Percentiles rank a stretch among this genome's conserved stretches.
phyloP scores from a whole-genome alignment of 1,140 invertebrate genomes.

The Bombus polaris region DNA sequence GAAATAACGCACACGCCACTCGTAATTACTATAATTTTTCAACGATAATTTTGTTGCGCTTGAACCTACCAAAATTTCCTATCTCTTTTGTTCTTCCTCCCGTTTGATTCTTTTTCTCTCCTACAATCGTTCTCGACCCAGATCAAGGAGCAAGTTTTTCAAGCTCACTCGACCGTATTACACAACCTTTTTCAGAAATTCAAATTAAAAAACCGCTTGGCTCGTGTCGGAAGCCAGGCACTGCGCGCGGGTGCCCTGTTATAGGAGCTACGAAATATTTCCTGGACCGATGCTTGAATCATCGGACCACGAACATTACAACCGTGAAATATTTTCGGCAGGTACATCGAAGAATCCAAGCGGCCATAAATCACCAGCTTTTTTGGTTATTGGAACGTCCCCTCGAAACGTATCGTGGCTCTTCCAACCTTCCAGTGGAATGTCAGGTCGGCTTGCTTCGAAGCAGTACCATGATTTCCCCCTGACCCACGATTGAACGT shows the following conservation, averaged over 20 bases:
- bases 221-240: neutral
- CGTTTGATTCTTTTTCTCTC: neutral
- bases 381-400: conserved; percentile 46
- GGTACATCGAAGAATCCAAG: conserved; percentile 41
- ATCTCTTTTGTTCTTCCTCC: neutral
- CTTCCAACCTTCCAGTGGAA: conserved; percentile 6
- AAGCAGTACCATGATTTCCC: conserved; percentile 18
- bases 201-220: neutral
- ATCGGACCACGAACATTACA: neutral
- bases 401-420: conserved; percentile 12
- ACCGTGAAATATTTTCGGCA: conserved; percentile 25
- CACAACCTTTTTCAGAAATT: conserved; percentile 13
- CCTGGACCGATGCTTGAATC: neutral
- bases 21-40: conserved; percentile 28
- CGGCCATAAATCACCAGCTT: conserved; percentile 56
- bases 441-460: conserved; percentile 13
- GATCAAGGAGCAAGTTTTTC: neutral
- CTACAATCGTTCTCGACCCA: conserved; percentile 5
- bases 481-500: neutral
- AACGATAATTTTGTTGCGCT: neutral
- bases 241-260: neutral
- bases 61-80: neutral
- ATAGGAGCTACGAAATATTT: neutral
- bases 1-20: neutral
- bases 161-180: neutral